Conservation (phyloP, 2,797 vertebrate genomes). For the Microctenopoma lineatum region DNA sequence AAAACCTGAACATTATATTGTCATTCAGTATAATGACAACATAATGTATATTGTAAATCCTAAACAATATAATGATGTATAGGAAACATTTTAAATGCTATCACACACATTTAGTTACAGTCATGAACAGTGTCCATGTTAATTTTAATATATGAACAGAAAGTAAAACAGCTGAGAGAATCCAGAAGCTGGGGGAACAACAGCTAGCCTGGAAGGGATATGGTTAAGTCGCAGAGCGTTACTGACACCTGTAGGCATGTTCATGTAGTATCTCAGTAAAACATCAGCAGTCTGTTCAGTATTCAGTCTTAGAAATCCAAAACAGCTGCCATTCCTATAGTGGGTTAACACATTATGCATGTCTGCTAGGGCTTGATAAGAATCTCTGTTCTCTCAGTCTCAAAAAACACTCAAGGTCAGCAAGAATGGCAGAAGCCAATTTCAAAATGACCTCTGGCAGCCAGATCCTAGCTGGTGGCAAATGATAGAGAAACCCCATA, state of each 20-base stretch:
- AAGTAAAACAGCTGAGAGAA: no score
- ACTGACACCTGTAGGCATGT: slow-evolving; percentile 16
- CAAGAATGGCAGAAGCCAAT: slow-evolving; percentile 43
- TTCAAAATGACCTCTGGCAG: slow-evolving; percentile 52
- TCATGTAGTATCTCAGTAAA: background rate
- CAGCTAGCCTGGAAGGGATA: background rate
- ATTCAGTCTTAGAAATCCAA: slow-evolving; percentile 28
- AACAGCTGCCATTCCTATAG: slow-evolving; percentile 27
- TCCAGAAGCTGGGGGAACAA: no score
- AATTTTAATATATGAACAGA: no score
- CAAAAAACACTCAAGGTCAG: slow-evolving; percentile 65
- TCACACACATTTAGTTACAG: no score
- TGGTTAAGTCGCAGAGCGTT: background rate
- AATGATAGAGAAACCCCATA: slow-evolving; percentile 37
- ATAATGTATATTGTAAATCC: no score
- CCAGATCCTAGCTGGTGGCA: slow-evolving; percentile 34
- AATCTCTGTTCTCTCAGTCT: slow-evolving; percentile 47
- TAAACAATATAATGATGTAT: background rate
- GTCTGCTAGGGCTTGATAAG: slow-evolving; percentile 42
- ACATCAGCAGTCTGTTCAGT: slow-evolving; percentile 7
- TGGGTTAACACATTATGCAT: slow-evolving; percentile 49
- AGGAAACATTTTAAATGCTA: background rate
- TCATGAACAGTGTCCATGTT: no score
- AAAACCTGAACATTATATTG: no score
- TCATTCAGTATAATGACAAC: no score